phyloP scores from a whole-genome alignment of 64 coral and sea anemone genomes.

The Actinia tenebrosa region DNA sequence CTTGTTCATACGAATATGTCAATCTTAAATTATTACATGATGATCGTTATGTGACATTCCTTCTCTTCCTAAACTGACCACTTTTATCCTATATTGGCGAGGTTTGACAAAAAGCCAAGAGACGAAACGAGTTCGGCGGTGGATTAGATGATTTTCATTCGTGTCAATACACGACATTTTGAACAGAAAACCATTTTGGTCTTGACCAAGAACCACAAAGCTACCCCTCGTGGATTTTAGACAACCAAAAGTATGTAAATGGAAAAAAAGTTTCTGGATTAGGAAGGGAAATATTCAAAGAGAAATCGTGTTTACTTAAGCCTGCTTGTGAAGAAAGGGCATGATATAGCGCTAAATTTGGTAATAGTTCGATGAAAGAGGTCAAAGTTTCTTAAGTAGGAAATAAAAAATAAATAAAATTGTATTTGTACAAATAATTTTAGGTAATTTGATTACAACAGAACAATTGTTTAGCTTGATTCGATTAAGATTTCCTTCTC shows the following conservation, averaged over 20 bases:
- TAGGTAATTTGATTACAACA: background rate
- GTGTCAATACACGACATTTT: background rate
- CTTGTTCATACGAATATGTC: background rate
- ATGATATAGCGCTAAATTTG: background rate
- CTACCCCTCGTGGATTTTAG: background rate
- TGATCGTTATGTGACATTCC: background rate
- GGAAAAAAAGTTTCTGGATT: background rate
- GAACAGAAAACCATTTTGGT: background rate
- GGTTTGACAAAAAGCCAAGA: background rate
- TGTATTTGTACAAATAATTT: slow-evolving; percentile 17
- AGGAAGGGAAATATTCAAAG: background rate
- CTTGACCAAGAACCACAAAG: background rate
- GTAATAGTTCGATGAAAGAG: background rate
- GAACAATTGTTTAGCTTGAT: background rate
- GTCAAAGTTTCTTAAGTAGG: slow-evolving; percentile 5
- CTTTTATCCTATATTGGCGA: background rate
- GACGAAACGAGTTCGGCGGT: background rate
- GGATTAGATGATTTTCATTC: background rate
- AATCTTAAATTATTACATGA: no score
- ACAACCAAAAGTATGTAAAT: background rate
- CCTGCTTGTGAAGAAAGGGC: background rate
- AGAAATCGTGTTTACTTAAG: background rate
- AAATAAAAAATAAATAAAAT: background rate
- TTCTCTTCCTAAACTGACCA: background rate
- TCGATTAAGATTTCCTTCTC: background rate